A percentile compares a stretch with the other conserved stretches of the same genome.
phyloP scores from a whole-genome alignment of 1,140 invertebrate species.

The Lordiphosa collinella region DNA sequence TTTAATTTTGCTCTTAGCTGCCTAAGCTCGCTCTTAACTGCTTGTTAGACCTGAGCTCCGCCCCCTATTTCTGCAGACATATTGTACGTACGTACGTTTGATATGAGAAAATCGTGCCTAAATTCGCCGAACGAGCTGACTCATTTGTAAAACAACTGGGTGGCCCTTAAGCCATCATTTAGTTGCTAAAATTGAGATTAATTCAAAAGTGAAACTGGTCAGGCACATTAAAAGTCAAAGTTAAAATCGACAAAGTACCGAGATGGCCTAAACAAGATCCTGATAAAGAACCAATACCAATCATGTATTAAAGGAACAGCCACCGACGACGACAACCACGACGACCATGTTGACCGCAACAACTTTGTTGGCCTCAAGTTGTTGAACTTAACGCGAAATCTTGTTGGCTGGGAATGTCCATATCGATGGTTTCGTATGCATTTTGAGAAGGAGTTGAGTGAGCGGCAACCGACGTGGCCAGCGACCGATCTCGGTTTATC shows the following conservation, averaged over 20 bases:
- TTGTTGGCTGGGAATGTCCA: slow-evolving; percentile 36
- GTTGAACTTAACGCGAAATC: slow-evolving; percentile 77
- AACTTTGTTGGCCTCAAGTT: slow-evolving; percentile 66
- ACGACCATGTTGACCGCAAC: slow-evolving; percentile 54
- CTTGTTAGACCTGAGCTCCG: slow-evolving; percentile 47
- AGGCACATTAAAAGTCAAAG: slow-evolving; percentile 62
- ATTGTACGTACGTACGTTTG: neutral
- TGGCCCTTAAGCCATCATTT: slow-evolving; percentile 40
- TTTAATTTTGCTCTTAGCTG: slow-evolving; percentile 27
- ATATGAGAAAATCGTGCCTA: slow-evolving; percentile 5
- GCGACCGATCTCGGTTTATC: slow-evolving; percentile 57
- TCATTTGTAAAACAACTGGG: slow-evolving; percentile 12
- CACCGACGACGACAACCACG: slow-evolving; percentile 25
- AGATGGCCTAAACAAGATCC: slow-evolving; percentile 75
- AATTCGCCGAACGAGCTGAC: slow-evolving; percentile 3
- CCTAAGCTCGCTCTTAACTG: slow-evolving; percentile 21
- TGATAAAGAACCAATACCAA: slow-evolving; percentile 73
- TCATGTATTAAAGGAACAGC: slow-evolving; percentile 35
- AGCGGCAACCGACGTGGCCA: slow-evolving; percentile 40
- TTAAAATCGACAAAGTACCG: slow-evolving; percentile 63
- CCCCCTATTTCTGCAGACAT: slow-evolving; percentile 16
- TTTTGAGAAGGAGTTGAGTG: slow-evolving; percentile 41
- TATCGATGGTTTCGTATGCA: slow-evolving; percentile 16
- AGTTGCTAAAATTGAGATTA: slow-evolving; percentile 11
- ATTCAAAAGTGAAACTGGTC: slow-evolving; percentile 45